Evolutionary conservation across 2,888 invertebrate genomes (phyloP).

Genomic region (Caenorhabditis zanzibari): DNA sequence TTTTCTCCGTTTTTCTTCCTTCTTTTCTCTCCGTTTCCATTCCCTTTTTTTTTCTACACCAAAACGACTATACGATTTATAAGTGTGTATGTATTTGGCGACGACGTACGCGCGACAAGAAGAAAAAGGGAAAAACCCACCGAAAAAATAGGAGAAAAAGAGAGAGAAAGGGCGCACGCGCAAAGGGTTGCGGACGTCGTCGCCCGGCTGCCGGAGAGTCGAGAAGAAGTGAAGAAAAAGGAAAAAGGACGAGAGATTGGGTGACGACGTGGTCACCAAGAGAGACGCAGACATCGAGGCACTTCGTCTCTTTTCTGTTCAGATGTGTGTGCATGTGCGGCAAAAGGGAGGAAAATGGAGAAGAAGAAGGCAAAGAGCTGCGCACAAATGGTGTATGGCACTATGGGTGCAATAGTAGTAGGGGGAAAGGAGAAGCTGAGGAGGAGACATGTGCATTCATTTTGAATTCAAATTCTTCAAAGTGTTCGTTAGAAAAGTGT

Average conservation of each 20-base stretch:
- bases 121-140: constrained; percentile 15
- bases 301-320: constrained; percentile 33
- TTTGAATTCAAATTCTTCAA: constrained; percentile 4
- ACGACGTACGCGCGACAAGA: constrained; percentile 23
- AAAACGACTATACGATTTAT: constrained; percentile 66
- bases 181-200: constrained; percentile 49
- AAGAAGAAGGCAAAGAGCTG: constrained; percentile 34
- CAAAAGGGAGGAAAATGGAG: constrained; percentile 11
- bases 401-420: constrained; percentile 40
- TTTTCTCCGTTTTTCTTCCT: constrained; percentile 32
- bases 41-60: constrained; percentile 29
- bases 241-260: constrained; percentile 2
- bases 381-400: constrained; percentile 32
- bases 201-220: constrained; percentile 18
- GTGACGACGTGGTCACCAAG: constrained; percentile 38
- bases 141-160: constrained; percentile 20
- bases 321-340: constrained; percentile 28
- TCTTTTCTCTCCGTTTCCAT: constrained; percentile 25
- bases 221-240: constrained; percentile 5
- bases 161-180: constrained; percentile 46
- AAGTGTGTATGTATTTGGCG: constrained; percentile 61
- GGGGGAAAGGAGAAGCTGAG: constrained; percentile 21
- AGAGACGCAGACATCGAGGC: constrained; percentile 44
- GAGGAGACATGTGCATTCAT: background rate
- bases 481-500: background rate